Evolutionary conservation across 1,140 invertebrate genomes (phyloP).

Genomic region (Goniozus legneri): DNA sequence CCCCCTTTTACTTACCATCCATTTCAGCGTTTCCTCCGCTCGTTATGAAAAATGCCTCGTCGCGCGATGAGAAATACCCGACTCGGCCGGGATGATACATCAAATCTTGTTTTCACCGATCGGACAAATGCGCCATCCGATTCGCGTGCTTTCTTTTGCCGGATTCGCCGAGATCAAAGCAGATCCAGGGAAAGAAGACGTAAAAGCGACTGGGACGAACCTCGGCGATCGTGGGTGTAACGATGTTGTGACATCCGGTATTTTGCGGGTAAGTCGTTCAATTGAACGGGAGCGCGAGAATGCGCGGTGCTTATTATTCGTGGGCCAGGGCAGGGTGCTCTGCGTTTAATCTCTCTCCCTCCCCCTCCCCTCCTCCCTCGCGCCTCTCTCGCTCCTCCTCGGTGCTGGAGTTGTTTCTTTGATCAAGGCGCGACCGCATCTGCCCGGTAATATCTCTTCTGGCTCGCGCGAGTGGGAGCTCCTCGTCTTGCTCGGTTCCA

Average conservation of each 20-base stretch:
- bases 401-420: constrained; percentile 51
- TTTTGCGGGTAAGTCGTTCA: constrained; percentile 16
- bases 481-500: constrained; percentile 48
- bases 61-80: constrained; percentile 5
- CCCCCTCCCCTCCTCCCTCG: no score
- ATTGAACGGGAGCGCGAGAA: neutral
- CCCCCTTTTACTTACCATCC: constrained; percentile 2
- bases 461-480: constrained; percentile 45
- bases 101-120: no score
- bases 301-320: constrained; percentile 47
- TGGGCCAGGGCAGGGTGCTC: constrained; percentile 40
- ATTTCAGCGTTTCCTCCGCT: constrained; percentile 6
- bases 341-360: constrained; percentile 54
- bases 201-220: no score
- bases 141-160: no score
- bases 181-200: no score
- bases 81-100: no score
- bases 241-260: constrained; percentile 47
- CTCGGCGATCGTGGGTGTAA: constrained; percentile 27
- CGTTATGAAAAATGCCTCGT: constrained; percentile 9
- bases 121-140: no score
- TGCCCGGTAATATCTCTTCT: constrained; percentile 51
- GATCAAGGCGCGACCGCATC: constrained; percentile 53
- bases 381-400: no score
- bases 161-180: no score